phyloP scores from a whole-genome alignment of 2,888 invertebrate species.

The Aleiodes alternator region DNA sequence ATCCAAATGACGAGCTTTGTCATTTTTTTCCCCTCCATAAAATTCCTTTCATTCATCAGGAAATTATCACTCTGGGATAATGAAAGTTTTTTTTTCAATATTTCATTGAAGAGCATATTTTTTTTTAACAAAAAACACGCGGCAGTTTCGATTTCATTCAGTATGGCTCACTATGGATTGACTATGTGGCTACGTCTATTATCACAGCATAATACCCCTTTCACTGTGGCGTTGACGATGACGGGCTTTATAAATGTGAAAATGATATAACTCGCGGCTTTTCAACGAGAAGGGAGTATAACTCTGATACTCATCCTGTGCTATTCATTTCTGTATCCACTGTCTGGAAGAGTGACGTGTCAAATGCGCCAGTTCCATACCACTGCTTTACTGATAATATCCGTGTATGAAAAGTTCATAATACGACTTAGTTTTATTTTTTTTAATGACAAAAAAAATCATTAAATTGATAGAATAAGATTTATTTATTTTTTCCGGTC shows the following conservation, averaged over 20 bases:
- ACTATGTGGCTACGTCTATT: constrained; percentile 52
- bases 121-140: too few relatives aligned
- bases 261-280: constrained; percentile 60
- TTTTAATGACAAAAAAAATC: too few relatives aligned
- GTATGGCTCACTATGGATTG: not conserved
- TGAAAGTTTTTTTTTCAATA: too few relatives aligned
- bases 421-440: too few relatives aligned
- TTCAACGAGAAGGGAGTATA: constrained; percentile 23
- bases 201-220: constrained; percentile 67
- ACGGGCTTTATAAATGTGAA: constrained; percentile 65
- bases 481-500: too few relatives aligned
- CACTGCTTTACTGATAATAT: constrained; percentile 46
- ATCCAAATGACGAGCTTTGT: too few relatives aligned
- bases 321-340: constrained; percentile 49
- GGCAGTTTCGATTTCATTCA: not conserved
- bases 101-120: too few relatives aligned
- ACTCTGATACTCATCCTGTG: constrained; percentile 47
- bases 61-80: too few relatives aligned
- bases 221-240: constrained; percentile 60
- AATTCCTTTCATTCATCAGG: too few relatives aligned
- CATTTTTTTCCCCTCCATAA: too few relatives aligned
- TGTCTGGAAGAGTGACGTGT: constrained; percentile 41
- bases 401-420: constrained; percentile 23
- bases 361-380: not conserved
- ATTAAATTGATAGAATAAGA: too few relatives aligned